Evolutionary conservation across 2,888 invertebrate species (phyloP).

Genomic region (Choreutis nemorana): DNA sequence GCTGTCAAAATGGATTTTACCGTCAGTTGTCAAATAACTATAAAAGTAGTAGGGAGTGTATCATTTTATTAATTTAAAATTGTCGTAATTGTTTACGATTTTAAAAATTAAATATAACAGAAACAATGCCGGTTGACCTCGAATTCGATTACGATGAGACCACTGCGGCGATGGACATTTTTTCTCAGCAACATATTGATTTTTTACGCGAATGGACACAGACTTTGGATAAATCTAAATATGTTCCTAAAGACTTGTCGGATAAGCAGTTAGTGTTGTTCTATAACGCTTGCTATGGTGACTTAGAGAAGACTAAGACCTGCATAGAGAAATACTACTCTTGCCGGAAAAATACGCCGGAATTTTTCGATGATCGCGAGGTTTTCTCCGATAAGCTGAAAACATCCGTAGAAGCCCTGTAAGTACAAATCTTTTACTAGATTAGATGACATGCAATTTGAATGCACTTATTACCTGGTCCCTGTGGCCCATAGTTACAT

Average conservation of each 20-base stretch:
- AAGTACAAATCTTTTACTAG: constrained; percentile 42
- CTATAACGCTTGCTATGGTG: constrained; percentile 70
- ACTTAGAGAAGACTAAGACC: constrained; percentile 64
- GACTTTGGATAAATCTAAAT: constrained; percentile 52
- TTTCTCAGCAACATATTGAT: constrained; percentile 56
- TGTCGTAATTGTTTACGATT: constrained; percentile 29
- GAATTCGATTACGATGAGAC: constrained; percentile 49
- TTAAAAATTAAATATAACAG: constrained; percentile 12
- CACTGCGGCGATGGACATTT: constrained; percentile 47
- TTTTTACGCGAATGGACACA: constrained; percentile 51
- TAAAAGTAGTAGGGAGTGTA: constrained; percentile 19
- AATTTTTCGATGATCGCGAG: constrained; percentile 69
- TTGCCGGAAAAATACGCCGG: constrained; percentile 65
- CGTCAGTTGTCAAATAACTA: constrained; percentile 42
- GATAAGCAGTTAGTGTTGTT: constrained; percentile 72
- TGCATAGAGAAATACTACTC: constrained; percentile 72
- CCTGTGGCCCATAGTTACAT: neutral
- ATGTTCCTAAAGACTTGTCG: constrained; percentile 55
- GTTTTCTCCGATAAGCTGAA: constrained; percentile 57
- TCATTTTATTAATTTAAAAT: constrained; percentile 14
- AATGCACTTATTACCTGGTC: neutral
- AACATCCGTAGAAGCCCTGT: constrained; percentile 55
- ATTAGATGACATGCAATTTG: no score
- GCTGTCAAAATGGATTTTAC: no score
- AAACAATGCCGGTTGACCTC: constrained; percentile 42